Base-by-base conservation (phyloP, 2,797 vertebrate genomes). In the Xenopus petersii region DNA sequence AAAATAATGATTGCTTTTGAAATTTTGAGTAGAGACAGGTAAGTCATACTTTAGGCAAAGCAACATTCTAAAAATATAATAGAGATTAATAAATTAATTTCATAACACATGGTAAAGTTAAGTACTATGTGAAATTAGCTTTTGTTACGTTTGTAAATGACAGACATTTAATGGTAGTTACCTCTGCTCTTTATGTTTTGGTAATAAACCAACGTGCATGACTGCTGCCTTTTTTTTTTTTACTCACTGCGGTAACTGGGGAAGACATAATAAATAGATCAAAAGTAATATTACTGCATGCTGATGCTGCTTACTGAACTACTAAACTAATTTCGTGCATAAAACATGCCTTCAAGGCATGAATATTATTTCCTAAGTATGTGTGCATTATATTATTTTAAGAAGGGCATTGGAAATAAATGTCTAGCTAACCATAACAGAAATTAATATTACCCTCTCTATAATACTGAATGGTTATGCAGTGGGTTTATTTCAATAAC, bases 241-340 rank as follows among this genome's bases (percentile, higher is more conserved):
- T 42, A 42, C 36, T 56, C 16, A 56, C 54, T 56, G 54, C 54
- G 15, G 13, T 17, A 17, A 56, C 54, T 56, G 16, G 54, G 54
- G 16, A 56, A 16, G 17, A 56, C 16, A 56, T 56, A 56, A 17
- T 17, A 56, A 56, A 56, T 10, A 56, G 54, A 56, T 56, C 54
- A 56, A 56, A 56, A 16, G 54, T 17, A 56, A 56, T n/a, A 56
- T 56, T 56, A 56, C 54, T 56, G 54, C 54, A 56, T 56, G 54
- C 54, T n/a, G 54, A 56, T 56, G 54, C 54, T 56, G 54, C 54
- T 42, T 42, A 42, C 36, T 42, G 36, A 5, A 42, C 36, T 36
- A 36, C 33, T 55, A 2, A 55, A 55, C 10, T 5, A 7, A 56
- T n/a, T 56, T 56, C 17, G 12, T 56, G 16, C 12, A 15, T 56